These are phyloP conservation scores for Drosophila prolongata DNA, from an alignment of 2,888 invertebrate genomes.

Conservation along the genomic window DNA sequence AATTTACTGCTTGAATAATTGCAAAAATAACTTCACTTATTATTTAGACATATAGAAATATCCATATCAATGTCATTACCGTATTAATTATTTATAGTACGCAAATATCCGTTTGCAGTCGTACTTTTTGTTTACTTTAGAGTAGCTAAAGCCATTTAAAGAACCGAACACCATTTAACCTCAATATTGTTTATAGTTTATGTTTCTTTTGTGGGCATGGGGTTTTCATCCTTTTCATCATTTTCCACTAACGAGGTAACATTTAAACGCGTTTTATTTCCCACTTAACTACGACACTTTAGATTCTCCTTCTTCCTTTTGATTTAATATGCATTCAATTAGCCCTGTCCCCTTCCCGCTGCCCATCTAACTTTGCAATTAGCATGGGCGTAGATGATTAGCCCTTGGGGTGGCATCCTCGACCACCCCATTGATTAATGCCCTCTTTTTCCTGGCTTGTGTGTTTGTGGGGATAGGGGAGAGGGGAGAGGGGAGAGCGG, in stretches of 20 bases:
- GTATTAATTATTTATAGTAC: constrained; percentile 11
- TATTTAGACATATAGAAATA: constrained; percentile 34
- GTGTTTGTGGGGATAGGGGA: not conserved
- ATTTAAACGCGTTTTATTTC: constrained; percentile 73
- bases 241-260: constrained; percentile 79
- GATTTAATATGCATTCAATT: constrained; percentile 46
- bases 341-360: constrained; percentile 3
- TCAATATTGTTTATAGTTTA: constrained; percentile 37
- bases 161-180: constrained; percentile 52
- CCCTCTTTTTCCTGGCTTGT: constrained; percentile 6
- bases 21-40: constrained; percentile 2
- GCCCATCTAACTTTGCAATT: constrained; percentile 21
- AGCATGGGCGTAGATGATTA: constrained; percentile 37
- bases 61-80: constrained; percentile 21
- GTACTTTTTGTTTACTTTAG: constrained; percentile 11
- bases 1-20: constrained; percentile 2
- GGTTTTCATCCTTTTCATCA: constrained; percentile 11
- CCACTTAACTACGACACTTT: constrained; percentile 48
- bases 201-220: constrained; percentile 1
- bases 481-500: no score
- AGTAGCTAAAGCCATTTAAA: constrained; percentile 58
- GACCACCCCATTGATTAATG: constrained; percentile 36
- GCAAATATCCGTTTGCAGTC: constrained; percentile 35
- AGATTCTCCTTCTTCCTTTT: constrained; percentile 31
- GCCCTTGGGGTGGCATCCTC: constrained; percentile 3